Conservation (phyloP, 1,140 invertebrate genomes). For the Tribolium madens region DNA sequence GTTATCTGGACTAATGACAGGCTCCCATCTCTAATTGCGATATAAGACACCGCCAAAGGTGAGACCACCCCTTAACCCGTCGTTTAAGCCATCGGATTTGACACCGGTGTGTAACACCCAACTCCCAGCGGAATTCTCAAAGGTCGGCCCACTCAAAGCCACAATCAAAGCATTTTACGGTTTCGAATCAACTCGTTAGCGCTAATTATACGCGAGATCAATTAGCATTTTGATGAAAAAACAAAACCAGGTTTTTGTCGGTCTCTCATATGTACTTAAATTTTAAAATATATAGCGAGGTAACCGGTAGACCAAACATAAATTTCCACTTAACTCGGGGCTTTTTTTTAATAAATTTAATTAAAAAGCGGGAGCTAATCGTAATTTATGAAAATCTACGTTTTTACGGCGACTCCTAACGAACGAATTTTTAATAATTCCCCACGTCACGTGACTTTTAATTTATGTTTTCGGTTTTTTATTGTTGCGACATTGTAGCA, state of each 20-base stretch:
- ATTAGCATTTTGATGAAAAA: constrained; percentile 51
- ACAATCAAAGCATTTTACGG: constrained; percentile 5
- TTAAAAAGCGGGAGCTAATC: constrained; percentile 45
- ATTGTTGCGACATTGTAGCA: no score
- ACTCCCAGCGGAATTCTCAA: not conserved
- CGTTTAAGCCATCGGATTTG: constrained; percentile 5
- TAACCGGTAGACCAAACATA: constrained; percentile 47
- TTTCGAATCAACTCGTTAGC: constrained; percentile 31
- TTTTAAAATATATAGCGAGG: constrained; percentile 41
- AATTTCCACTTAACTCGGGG: constrained; percentile 40
- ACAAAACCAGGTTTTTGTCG: constrained; percentile 45
- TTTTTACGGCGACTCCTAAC: not conserved
- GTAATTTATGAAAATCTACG: constrained; percentile 29
- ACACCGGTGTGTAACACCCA: not conserved
- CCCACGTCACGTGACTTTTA: constrained; percentile 1
- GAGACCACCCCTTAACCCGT: constrained; percentile 58
- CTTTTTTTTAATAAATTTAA: constrained; percentile 44
- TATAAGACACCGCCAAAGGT: constrained; percentile 55
- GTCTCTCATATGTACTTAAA: constrained; percentile 39
- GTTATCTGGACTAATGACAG: constrained; percentile 62
- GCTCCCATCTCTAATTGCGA: constrained; percentile 62
- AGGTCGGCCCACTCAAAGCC: not conserved
- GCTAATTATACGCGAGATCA: constrained; percentile 43
- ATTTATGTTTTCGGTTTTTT: not conserved
- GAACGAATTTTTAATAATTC: not conserved